phyloP scores from a whole-genome alignment of 1,140 invertebrate genomes.

The Heliothis virescens region DNA sequence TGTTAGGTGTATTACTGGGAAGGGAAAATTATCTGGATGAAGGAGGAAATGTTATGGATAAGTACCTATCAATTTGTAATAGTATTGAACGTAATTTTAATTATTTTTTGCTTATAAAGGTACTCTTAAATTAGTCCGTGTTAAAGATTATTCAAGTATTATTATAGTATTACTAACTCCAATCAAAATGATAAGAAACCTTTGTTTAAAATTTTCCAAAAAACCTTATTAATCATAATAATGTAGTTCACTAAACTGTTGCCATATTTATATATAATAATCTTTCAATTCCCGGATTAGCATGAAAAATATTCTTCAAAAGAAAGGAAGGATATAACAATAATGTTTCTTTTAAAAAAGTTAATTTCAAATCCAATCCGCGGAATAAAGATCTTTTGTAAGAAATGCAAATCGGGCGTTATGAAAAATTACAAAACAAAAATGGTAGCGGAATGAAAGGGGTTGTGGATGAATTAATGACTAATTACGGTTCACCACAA shows the following conservation, averaged over 20 bases:
- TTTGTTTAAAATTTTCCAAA: no score
- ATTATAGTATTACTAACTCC: no score
- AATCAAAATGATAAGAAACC: no score
- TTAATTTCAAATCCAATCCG: not conserved
- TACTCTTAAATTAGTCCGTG: no score
- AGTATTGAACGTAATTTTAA: no score
- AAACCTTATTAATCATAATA: no score
- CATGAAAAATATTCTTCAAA: not conserved
- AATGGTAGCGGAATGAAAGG: slow-evolving; percentile 22
- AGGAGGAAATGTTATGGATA: no score
- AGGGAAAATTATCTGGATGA: not conserved
- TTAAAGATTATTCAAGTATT: no score
- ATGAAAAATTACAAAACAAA: slow-evolving; percentile 45
- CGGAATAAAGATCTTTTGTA: slow-evolving; percentile 5
- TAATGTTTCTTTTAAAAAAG: slow-evolving; percentile 2
- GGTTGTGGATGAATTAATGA: slow-evolving; percentile 41
- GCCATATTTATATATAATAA: no score
- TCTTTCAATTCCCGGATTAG: not conserved
- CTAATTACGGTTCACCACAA: slow-evolving; percentile 34
- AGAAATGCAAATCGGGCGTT: slow-evolving; percentile 39
- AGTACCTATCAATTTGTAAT: no score
- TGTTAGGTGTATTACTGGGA: not conserved
- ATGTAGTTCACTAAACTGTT: no score
- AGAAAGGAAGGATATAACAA: not conserved
- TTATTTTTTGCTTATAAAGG: no score